Base-by-base conservation (phyloP, 2,888 invertebrate species). In the Meta bourneti region DNA sequence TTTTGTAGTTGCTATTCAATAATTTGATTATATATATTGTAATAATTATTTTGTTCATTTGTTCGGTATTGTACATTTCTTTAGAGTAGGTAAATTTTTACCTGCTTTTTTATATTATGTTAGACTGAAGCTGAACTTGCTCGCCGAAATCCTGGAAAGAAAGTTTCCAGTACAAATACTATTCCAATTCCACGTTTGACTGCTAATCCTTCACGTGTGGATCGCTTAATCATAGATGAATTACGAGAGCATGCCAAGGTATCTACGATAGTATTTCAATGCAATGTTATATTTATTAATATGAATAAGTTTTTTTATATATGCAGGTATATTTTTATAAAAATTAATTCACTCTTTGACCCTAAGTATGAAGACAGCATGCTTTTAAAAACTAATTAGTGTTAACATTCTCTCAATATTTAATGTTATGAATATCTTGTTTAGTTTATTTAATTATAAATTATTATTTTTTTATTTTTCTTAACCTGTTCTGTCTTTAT, bases 211-310 rank as follows among this genome's bases (percentile, higher is more conserved):
- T 97, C 97, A 0, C 95, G 97, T 61, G 97, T 97, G 4, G 97
- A 97, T 94, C 95, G 97, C 69, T 96, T 97, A 49, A 96, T 97
- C 49, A 97, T 97, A 2, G 97, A 97, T 94, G 97, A 97, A 95
- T 96, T 97, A 89, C 95, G 97, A 93, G 97, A 97, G 94, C 97
- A 97, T 94, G 96, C 96, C 16, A 95, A 96, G 94, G 96, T 96
- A 93, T 94, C 94, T 61, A 19, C 16, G 16, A 20, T 8, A 16
- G n/a, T 20, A 48, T 79, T 16, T 20, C 13, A 61, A 54, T 69
- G 34, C 13, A 2, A 9, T 13, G 20, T 34, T 74, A 11, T 71
- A 71, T 8, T 79, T 70, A 16, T 69, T 52, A 19, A 34, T 16
- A 20, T 9, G 34, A 77, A n/a, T 13, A 49, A 34, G 49, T 61